Conservation (phyloP, 2,888 invertebrate genomes). For the Lucinisca nassula region DNA sequence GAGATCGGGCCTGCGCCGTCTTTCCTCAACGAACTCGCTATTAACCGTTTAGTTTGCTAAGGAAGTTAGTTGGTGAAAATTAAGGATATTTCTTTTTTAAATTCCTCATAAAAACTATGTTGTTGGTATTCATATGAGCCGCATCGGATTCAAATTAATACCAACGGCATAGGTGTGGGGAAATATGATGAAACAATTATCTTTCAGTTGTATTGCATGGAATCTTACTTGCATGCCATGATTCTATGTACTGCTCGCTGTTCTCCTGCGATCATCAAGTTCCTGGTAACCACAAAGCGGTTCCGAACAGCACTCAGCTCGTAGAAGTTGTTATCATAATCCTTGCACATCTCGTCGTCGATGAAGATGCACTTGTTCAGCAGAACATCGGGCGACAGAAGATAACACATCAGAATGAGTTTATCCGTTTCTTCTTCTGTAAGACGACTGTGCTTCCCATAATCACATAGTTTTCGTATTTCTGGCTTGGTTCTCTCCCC, state of each 20-base stretch:
- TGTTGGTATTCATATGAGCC: too few species aligned
- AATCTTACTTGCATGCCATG: conserved; percentile 31
- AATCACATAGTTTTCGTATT: conserved; percentile 35
- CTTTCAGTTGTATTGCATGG: too few species aligned
- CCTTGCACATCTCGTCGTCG: conserved; percentile 22
- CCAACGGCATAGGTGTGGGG: too few species aligned
- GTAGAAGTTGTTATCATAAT: conserved; percentile 39
- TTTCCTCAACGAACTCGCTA: too few species aligned
- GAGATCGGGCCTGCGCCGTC: too few species aligned
- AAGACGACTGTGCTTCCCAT: conserved; percentile 21
- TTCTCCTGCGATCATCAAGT: conserved; percentile 35
- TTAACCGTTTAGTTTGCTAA: too few species aligned
- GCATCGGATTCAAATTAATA: too few species aligned
- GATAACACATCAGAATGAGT: conserved; percentile 21
- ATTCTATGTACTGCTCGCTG: conserved; percentile 19
- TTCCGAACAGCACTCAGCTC: conserved; percentile 28
- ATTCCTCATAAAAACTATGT: too few species aligned
- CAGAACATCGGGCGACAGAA: conserved; percentile 37
- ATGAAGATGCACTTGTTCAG: conserved; percentile 37
- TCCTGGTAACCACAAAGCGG: conserved; percentile 28
- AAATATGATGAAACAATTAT: too few species aligned
- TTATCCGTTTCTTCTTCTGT: conserved; percentile 28
- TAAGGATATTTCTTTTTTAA: too few species aligned
- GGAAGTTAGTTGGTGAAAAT: too few species aligned
- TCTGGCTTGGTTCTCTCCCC: conserved; percentile 22